Conservation (phyloP, 1,140 invertebrate genomes). For the Ostrea denselamellosa region DNA sequence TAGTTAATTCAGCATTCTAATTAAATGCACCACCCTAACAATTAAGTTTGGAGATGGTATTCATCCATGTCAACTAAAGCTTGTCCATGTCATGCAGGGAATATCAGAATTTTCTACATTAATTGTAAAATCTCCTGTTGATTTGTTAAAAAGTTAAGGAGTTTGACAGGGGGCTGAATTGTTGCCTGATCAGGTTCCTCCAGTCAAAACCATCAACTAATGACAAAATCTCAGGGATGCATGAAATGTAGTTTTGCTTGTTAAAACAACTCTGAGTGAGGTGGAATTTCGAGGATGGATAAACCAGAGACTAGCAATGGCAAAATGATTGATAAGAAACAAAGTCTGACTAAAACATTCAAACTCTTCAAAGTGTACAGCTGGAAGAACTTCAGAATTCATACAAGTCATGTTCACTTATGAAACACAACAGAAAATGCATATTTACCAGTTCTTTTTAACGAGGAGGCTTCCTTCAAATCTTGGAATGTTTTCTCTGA, state of each 20-base stretch:
- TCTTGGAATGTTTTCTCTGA: not conserved
- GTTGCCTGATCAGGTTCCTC: not conserved
- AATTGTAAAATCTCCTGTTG: constrained; percentile 28
- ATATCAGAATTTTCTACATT: constrained; percentile 36
- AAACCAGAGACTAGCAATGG: constrained; percentile 4
- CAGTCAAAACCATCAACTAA: constrained; percentile 10
- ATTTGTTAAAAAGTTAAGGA: constrained; percentile 30
- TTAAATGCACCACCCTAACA: constrained; percentile 37
- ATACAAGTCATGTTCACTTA: constrained; percentile 24
- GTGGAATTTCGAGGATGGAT: constrained; percentile 1
- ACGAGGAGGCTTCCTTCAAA: not conserved
- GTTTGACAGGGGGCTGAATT: constrained; percentile 4
- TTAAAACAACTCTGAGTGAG: constrained; percentile 32
- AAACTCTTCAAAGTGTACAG: not conserved
- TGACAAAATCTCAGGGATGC: constrained; percentile 37
- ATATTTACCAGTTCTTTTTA: not conserved
- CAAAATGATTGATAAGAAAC: constrained; percentile 25
- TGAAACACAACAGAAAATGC: not conserved
- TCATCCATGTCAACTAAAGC: not conserved
- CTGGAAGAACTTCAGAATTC: constrained; percentile 29
- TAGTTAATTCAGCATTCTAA: constrained; percentile 10
- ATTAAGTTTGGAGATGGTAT: constrained; percentile 3
- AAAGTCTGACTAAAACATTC: constrained; percentile 15
- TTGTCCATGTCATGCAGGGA: constrained; percentile 17
- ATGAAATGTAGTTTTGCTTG: constrained; percentile 38